Conservation (phyloP, 2,113 vertebrate genomes). For the Hepsetus odoe region DNA sequence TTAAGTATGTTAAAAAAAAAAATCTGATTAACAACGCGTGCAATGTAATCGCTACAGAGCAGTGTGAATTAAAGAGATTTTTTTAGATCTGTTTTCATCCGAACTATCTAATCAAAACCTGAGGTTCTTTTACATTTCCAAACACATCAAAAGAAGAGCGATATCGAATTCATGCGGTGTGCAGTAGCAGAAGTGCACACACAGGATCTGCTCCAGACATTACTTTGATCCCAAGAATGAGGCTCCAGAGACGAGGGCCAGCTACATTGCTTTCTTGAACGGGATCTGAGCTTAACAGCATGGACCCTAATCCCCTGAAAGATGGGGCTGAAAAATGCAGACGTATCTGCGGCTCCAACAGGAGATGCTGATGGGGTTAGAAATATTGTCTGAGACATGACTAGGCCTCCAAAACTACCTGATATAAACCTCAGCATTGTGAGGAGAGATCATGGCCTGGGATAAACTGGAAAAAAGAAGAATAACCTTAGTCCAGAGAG, state of each 20-base stretch:
- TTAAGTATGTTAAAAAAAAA: no score
- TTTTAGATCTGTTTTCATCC: no score
- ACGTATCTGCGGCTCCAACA: constrained; percentile 1
- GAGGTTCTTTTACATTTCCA: no score
- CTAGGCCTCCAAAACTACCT: constrained; percentile 22
- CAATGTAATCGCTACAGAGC: no score
- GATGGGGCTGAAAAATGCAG: not conserved
- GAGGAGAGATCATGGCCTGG: constrained; percentile 15
- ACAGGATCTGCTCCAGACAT: constrained; percentile 34
- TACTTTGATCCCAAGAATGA: constrained; percentile 34
- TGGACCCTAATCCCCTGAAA: not conserved
- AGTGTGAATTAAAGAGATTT: no score
- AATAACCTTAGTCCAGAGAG: no score
- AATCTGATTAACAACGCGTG: no score
- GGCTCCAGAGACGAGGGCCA: constrained; percentile 23
- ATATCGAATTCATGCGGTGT: not conserved
- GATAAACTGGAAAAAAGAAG: constrained; percentile 26
- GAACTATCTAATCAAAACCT: no score
- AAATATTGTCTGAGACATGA: constrained; percentile 22
- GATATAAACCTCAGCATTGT: constrained; percentile 30
- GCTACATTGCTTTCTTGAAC: not conserved
- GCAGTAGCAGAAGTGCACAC: constrained; percentile 12
- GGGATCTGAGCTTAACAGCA: not conserved
- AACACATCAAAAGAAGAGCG: no score
- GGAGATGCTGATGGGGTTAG: not conserved